A percentile compares a stretch with the other conserved stretches of the same genome.
Conservation (phyloP, 2,113 vertebrate species). For the Jaculus jaculus region DNA sequence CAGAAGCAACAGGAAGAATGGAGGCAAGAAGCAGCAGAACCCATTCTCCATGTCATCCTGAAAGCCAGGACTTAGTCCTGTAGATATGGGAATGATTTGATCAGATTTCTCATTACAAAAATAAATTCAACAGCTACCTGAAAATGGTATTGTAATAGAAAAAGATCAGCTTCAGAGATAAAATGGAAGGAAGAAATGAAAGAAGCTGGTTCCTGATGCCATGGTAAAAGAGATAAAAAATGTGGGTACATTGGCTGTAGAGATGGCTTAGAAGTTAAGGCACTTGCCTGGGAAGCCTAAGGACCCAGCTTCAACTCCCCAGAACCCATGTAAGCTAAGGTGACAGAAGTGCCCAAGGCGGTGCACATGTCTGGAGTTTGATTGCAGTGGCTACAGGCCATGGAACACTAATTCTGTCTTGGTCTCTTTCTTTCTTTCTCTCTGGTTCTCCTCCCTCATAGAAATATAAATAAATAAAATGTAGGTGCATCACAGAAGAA, state of each 20-base stretch:
- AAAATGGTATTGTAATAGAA: not conserved
- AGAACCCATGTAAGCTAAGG: too few species aligned
- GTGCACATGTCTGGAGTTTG: too few species aligned
- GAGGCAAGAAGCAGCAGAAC: rapidly evolving
- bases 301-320: too few species aligned
- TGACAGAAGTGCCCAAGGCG: too few species aligned
- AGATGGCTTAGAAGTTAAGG: too few species aligned
- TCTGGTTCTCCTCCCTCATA: too few species aligned
- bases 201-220: not conserved
- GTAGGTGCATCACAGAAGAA: not conserved
- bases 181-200: not conserved
- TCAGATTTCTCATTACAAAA: not conserved
- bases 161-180: not conserved
- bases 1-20: rapidly evolving
- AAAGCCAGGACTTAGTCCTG: not conserved
- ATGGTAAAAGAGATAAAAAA: not conserved
- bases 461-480: not conserved
- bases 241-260: too few species aligned
- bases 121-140: not conserved
- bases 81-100: not conserved
- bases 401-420: too few species aligned
- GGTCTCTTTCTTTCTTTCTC: too few species aligned
- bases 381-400: too few species aligned
- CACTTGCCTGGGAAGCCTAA: too few species aligned
- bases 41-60: rapidly evolving